Evolutionary conservation across 2,113 vertebrate genomes (phyloP).

Genomic region (Channa maculata): DNA sequence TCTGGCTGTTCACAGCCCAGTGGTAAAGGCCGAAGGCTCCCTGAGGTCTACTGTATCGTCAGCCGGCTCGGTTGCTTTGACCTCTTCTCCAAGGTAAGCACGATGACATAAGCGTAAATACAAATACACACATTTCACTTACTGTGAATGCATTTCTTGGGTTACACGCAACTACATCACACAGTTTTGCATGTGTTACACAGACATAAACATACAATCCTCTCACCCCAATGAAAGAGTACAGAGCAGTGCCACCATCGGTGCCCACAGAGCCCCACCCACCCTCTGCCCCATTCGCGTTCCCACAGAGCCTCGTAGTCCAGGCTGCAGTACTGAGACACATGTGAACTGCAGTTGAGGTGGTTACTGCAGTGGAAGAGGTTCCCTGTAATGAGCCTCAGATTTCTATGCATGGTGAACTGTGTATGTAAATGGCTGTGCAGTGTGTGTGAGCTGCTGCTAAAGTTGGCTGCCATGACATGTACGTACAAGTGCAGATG

Average conservation of each 20-base stretch:
- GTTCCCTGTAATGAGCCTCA: slow-evolving; percentile 51
- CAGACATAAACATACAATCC: slow-evolving; percentile 16
- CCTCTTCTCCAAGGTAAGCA: slow-evolving; percentile 95
- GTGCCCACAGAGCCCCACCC: slow-evolving; percentile 72
- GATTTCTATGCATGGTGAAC: slow-evolving; percentile 49
- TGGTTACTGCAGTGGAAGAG: slow-evolving; percentile 59
- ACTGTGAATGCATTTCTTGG: no score
- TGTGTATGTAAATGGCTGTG: slow-evolving; percentile 26
- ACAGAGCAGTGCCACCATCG: slow-evolving; percentile 65
- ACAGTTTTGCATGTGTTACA: background rate
- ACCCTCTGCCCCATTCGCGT: slow-evolving; percentile 20
- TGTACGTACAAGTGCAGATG: slow-evolving; percentile 1
- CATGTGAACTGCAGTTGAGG: slow-evolving; percentile 70
- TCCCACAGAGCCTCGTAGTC: slow-evolving; percentile 34
- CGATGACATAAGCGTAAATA: background rate
- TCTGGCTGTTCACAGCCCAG: slow-evolving; percentile 82
- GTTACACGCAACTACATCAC: background rate
- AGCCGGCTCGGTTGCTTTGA: slow-evolving; percentile 97
- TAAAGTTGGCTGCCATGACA: slow-evolving; percentile 18
- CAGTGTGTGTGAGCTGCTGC: slow-evolving; percentile 5
- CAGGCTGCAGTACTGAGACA: slow-evolving; percentile 42
- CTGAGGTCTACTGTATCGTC: slow-evolving; percentile 98
- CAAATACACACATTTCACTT: no score
- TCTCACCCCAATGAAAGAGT: background rate
- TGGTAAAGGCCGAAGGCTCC: slow-evolving; percentile 94